Base-by-base conservation (phyloP, 1,140 invertebrate species). In the Steinernema khuongi region DNA sequence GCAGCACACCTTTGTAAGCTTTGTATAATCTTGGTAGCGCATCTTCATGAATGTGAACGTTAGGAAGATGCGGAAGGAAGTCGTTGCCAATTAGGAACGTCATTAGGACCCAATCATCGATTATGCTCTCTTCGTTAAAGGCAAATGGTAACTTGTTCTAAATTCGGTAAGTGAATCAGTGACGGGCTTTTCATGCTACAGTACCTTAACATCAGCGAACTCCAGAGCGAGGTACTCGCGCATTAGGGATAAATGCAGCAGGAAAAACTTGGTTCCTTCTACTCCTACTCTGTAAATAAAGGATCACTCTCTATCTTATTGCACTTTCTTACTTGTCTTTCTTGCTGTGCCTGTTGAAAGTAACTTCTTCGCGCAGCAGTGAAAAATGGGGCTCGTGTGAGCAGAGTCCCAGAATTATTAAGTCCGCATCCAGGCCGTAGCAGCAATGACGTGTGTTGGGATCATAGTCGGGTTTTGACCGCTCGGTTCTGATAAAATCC, bases 41-140 rank as follows among this genome's bases (percentile, higher is more conserved):
- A 82, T 93, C 93, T 82, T 92, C 91, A 71, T 90, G 89, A 79
- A 99, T 97, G 85, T 97, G 93, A 83, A 98, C 89, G 85, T 95
- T 90, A 18, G 96, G 96, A 72, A 99, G 88, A 89, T 99, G 96
- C 17, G 96, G 96, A 78, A 99, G 86, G 86, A 99, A 99, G 88
- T 99, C 96, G 87, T 99, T 99, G 41, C 96, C 96, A 72, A 98
- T 96, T 88, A 99, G 98, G 87, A 99, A 99, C 87, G 96, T 98
- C 94, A 99, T 97, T 85, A 99, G 97, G 0, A 98, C 95, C 95
- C 96, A 99, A 87, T 99, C 96, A 86, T 99, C 96, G 67, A 88
- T 72, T 18, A 79, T 31, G 43, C 91, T 90, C 81, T 95, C 94
- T 73, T 96, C 87, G 85, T 94, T 90, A 86, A 90, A 94, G 1